These are phyloP conservation scores for Beris chalybata DNA, from an alignment of 2,888 invertebrate genomes.

Conservation along the genomic window DNA sequence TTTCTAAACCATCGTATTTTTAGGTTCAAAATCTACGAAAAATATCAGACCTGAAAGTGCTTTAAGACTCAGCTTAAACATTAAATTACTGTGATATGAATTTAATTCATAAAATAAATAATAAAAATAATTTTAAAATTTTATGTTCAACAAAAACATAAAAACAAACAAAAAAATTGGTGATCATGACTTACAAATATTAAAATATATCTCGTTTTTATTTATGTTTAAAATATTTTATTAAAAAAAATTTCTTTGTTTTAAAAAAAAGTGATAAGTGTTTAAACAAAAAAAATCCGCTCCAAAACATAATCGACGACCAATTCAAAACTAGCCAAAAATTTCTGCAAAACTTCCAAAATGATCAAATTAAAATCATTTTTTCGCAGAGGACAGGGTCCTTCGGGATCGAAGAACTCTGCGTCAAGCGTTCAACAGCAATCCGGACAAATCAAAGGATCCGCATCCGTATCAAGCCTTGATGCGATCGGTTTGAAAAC, in stretches of 20 bases:
- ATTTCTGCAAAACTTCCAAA: constrained; percentile 52
- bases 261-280: constrained; percentile 14
- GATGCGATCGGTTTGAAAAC: constrained; percentile 61
- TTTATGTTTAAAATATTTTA: no score
- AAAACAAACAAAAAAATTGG: constrained; percentile 10
- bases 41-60: no score
- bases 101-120: constrained; percentile 2
- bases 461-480: constrained; percentile 68
- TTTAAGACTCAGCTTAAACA: no score
- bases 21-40: no score
- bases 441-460: constrained; percentile 57
- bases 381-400: constrained; percentile 83
- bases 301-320: constrained; percentile 7
- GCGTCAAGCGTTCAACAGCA: constrained; percentile 16
- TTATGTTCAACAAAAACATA: no score
- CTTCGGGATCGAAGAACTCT: constrained; percentile 49
- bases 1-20: no score
- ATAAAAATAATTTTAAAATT: no score
- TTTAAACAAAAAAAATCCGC: background rate
- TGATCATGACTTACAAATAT: constrained; percentile 29
- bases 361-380: constrained; percentile 92
- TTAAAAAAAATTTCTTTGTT: background rate
- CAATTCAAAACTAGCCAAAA: background rate
- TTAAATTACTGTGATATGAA: constrained; percentile 28
- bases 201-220: background rate